Evolutionary conservation across 2,888 invertebrate species (phyloP), one percentile per base, ranked within the genome.

Genomic region (Trisateles emortualis): DNA sequence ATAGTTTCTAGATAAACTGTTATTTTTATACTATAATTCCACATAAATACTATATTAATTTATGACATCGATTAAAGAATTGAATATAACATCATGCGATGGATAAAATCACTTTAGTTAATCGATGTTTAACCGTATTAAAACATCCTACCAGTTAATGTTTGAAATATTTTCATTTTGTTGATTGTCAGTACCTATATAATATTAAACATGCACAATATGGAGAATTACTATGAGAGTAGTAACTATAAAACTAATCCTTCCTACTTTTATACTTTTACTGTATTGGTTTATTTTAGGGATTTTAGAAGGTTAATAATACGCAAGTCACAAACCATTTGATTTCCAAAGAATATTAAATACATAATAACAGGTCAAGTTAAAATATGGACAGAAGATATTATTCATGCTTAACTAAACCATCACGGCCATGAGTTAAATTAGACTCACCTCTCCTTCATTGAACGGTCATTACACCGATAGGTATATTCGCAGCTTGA

Each of bases 361-460:
- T 33, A 56, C 53, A 46, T 59, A 54, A 38, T 48, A 30, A 42
- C 45, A 46, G 41, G 47, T 11, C 11, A 16, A 26, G 39, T 29
- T 32, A 19, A n/a, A 30, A 42, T 42, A 17, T 14, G 17, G 16
- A 5, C 14, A 14, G 10, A 10, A 10, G 9, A 16, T 5, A 39
- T 14, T 9, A 38, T 38, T 19, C 19, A 38, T 38, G 39, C 22
- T n/a, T n/a, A n/a, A n/a, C 5, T n/a, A 11, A 33, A 10, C 17
- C 19, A 13, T 11, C 10, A 24, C 24, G 44, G 24, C 44, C 44
- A 10, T 44, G 33, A 24, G 17, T 22, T 22, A 3, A 24, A 44
- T 43, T 43, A 11, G 11, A 43, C 42, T 17, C 11, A 43, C 32
- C 39, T 11, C 30, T 26, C 22, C 16, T 16, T 10, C 14, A 14